Percentiles rank a stretch among this genome's conserved stretches.
These are phyloP conservation scores for Orientallactaga bullata DNA, from an alignment of 2,113 vertebrate genomes.

Conservation along the genomic window DNA sequence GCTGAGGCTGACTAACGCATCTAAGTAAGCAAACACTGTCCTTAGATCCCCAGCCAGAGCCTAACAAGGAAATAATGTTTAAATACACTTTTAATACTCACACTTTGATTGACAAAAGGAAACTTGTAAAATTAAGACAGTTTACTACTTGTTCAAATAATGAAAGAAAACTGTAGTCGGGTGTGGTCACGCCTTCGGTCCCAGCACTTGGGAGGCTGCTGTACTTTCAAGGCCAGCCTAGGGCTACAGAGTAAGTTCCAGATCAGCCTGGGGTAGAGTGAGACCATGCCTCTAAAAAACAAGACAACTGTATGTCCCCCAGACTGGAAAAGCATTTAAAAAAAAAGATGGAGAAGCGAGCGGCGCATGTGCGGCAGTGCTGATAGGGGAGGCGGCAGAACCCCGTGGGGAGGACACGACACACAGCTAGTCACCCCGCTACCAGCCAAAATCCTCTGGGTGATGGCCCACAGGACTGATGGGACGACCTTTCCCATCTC, in stretches of 20 bases:
- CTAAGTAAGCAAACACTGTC: slow-evolving; percentile 50
- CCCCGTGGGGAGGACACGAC: neutral
- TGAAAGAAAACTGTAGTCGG: neutral
- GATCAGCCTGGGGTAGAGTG: no score
- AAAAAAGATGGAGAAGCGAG: no score
- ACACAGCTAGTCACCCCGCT: neutral
- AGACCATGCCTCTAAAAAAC: no score
- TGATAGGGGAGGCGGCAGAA: neutral
- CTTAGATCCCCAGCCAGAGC: slow-evolving; percentile 26
- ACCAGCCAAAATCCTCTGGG: neutral
- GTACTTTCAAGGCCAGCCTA: no score
- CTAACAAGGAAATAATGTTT: slow-evolving; percentile 54
- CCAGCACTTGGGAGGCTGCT: no score
- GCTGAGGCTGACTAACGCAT: slow-evolving; percentile 72
- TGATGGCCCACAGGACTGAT: neutral
- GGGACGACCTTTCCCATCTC: neutral
- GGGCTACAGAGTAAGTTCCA: no score
- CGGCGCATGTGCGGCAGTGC: neutral
- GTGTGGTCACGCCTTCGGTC: no score
- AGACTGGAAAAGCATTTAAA: neutral
- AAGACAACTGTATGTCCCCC: neutral
- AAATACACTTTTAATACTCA: slow-evolving; percentile 53
- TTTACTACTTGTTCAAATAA: slow-evolving; percentile 45
- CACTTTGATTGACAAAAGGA: slow-evolving; percentile 27
- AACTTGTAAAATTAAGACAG: neutral